phyloP scores from a whole-genome alignment of 2,113 vertebrate genomes.

The Pachyramphus minor region DNA sequence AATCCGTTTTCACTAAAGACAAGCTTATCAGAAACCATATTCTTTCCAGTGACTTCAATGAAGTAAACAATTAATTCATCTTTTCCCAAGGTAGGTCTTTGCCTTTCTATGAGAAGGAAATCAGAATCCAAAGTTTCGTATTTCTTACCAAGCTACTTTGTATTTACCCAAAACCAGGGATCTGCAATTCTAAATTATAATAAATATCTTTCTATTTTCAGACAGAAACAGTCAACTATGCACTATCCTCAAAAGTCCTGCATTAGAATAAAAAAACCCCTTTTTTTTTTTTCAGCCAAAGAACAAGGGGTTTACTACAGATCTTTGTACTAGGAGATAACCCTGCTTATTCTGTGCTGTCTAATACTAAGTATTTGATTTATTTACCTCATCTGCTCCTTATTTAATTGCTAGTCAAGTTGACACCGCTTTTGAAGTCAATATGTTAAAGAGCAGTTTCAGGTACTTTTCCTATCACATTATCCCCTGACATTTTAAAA shows the following conservation, averaged over 20 bases:
- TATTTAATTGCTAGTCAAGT: not conserved
- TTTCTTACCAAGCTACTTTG: not conserved
- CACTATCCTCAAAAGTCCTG: not conserved
- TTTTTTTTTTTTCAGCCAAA: not conserved
- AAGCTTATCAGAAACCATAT: not conserved
- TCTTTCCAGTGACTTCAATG: not conserved
- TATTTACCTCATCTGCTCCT: not conserved
- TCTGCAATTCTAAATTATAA: not conserved
- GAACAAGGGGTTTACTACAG: not conserved
- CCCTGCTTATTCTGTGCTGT: not conserved
- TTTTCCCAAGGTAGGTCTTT: not conserved
- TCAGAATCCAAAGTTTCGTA: not conserved
- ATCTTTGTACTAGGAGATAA: not conserved
- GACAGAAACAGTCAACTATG: not conserved
- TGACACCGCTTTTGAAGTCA: not conserved
- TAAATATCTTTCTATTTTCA: not conserved
- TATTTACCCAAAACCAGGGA: not conserved
- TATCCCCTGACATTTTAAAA: not conserved
- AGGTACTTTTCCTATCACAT: not conserved
- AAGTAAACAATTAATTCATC: not conserved
- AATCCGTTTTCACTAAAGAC: not conserved
- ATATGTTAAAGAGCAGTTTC: not conserved
- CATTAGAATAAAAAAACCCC: not conserved
- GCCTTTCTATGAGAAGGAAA: not conserved
- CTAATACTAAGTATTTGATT: not conserved